Evolutionary conservation across 2,888 invertebrate species (phyloP).

Genomic region (Leptarthrus brevirostris): DNA sequence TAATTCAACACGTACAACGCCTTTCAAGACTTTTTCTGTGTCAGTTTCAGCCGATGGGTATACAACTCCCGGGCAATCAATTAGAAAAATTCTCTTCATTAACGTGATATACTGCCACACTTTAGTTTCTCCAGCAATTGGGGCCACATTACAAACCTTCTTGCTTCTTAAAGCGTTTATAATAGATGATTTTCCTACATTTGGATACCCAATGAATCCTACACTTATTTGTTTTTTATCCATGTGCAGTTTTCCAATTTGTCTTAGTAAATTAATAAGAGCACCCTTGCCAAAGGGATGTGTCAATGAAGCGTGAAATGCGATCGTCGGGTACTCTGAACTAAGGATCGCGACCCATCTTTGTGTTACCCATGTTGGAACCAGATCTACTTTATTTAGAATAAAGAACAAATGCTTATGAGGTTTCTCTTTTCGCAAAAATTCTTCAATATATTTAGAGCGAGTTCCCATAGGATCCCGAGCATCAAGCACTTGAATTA

Average conservation of each 20-base stretch:
- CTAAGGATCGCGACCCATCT: constrained; percentile 96
- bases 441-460: constrained; percentile 91
- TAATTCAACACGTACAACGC: constrained; percentile 96
- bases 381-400: constrained; percentile 95
- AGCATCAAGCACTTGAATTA: constrained; percentile 96
- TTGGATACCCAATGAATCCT: constrained; percentile 98
- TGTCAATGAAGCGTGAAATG: constrained; percentile 97
- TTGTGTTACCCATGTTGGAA: constrained; percentile 98
- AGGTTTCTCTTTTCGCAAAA: constrained; percentile 91
- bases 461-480: constrained; percentile 97
- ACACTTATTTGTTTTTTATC: constrained; percentile 99
- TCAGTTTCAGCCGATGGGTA: constrained; percentile 97
- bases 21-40: constrained; percentile 93
- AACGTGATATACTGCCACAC: constrained; percentile 99
- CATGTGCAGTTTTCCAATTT: constrained; percentile 93
- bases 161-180: constrained; percentile 96
- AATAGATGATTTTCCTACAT: constrained; percentile 98
- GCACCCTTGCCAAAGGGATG: constrained; percentile 99
- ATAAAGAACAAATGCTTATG: constrained; percentile 98
- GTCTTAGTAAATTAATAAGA: constrained; percentile 93
- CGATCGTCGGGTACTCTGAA: constrained; percentile 95
- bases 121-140: constrained; percentile 97
- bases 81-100: constrained; percentile 95
- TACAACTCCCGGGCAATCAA: constrained; percentile 99
- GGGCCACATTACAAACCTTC: constrained; percentile 98